Evolutionary conservation across 2,888 invertebrate species (phyloP), one percentile per base, ranked within the genome.

Genomic region (Rhorus exstirpatorius): DNA sequence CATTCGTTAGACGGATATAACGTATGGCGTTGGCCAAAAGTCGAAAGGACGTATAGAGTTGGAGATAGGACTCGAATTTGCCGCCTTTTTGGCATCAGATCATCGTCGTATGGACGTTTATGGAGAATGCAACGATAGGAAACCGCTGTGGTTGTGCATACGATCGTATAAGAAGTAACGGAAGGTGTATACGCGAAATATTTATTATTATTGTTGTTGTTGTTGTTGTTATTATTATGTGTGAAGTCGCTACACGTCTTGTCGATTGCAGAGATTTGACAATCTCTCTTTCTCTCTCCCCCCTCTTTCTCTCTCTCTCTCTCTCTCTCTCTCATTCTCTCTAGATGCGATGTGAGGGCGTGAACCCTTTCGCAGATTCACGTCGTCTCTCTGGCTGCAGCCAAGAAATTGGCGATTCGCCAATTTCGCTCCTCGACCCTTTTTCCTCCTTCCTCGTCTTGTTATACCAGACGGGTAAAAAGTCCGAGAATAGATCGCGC

Each of bases 391-490:
- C 49, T n/a, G 14, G 14, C 49, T 6, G 49, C 49, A n/a, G 60
- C 26, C 67, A 41, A 35, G 49, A 68, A 61, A 61, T 60, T 79
- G 79, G 79, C 67, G 44, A 31, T 65, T 65, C 67, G 79, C 79
- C 79, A 78, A 35, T 38, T 63, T 78, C 49, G 19, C 44, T 61
- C 44, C 19, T 63, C 63, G 35, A 71, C 61, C 63, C 70, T 68
- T 78, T 63, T 63, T 63, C 53, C 46, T 61, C 19, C 12, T 61
- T 67, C 38, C 46, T 46, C 67, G 53, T 51, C 70, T 70, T 61
- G 49, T 70, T 77, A 68, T 70, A n/a, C n/a, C 61, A 41, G 44
- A 19, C 67, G 58, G 21, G 24, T n/a, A 38, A 65, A 65, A 65
- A 65, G 10, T 10, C 58, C 38, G 46, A 38, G 76, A 76, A 35